These are phyloP conservation scores for Mesodorylaimus sp. DNA, from an alignment of 2,888 invertebrate genomes.

Conservation along the genomic window DNA sequence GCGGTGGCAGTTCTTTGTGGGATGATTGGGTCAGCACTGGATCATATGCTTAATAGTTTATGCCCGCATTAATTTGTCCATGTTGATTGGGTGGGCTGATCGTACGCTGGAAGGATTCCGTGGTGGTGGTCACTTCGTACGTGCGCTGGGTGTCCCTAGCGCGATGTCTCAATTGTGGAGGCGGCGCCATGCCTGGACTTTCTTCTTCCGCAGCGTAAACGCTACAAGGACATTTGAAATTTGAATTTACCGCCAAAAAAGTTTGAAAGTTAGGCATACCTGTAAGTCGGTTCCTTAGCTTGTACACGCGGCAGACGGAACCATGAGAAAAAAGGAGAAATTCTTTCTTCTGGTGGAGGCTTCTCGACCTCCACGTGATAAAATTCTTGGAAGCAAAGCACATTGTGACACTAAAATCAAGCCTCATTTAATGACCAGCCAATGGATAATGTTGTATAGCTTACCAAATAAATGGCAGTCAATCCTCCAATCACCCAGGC, in stretches of 20 bases:
- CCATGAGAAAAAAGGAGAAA: slow-evolving; percentile 29
- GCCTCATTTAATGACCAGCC: no score
- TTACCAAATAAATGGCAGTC: slow-evolving; percentile 34
- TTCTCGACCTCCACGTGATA: slow-evolving; percentile 22
- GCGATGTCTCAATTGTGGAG: slow-evolving; percentile 13
- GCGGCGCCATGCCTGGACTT: slow-evolving; percentile 14
- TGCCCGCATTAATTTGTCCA: no score
- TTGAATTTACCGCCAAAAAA: background rate
- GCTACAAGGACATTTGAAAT: slow-evolving; percentile 16
- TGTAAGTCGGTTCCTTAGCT: slow-evolving; percentile 10
- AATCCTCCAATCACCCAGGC: slow-evolving; percentile 33
- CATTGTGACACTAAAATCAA: slow-evolving; percentile 22
- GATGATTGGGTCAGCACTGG: no score
- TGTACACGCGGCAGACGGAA: slow-evolving; percentile 27
- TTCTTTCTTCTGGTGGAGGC: slow-evolving; percentile 16
- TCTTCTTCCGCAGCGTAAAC: slow-evolving; percentile 27
- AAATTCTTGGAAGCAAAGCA: slow-evolving; percentile 29
- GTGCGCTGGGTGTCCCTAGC: slow-evolving; percentile 20
- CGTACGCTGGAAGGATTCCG: slow-evolving; percentile 28
- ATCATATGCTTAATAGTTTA: no score
- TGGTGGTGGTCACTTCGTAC: slow-evolving; percentile 28
- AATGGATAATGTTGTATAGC: no score
- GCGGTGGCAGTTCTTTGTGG: no score
- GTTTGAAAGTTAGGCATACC: background rate
- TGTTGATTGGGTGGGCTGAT: slow-evolving; percentile 20